Evolutionary conservation across 2,888 invertebrate genomes (phyloP), one percentile per base, ranked within the genome.

Genomic region (Lasius fuliginosus): DNA sequence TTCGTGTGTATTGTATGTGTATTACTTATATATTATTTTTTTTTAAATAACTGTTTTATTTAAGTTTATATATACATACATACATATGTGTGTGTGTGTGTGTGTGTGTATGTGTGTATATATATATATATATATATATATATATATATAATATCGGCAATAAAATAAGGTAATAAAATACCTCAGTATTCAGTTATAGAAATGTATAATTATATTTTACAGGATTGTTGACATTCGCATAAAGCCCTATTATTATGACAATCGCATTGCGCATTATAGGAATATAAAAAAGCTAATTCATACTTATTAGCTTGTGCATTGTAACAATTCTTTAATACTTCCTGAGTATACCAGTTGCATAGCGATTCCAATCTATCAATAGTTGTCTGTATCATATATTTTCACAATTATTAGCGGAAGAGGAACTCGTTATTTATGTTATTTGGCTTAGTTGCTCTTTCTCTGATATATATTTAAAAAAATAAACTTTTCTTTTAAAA

Each of bases 271-370:
- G 86, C n/a, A 64, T 74, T 49, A 36, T 73, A 68, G 67, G 88
- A 82, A 91, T 95, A 95, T 85, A 96, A 92, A 90, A 95, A 96
- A 53, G 96, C 95, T 76, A 96, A 91, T 92, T 96, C 96, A 86
- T 96, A 96, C 67, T 95, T 92, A 82, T 94, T 87, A 12, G 95
- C 94, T 88, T 94, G 92, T 8, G 93, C 92, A 85, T 95, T 93
- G 86, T 95, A 95, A 89, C 94, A 96, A 73, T 92, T 93, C 73
- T 95, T 92, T 85, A 95, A 91, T 75, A 95, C 92, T 62, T 92
- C 92, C 83, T 95, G 94, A 56, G 91, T 85, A 33, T 93, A 95
- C 96, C 96, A 96, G 53, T 95, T 91, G 90, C 96, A 96, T 33
- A 96, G 91, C 49, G 92, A 90, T 87, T 95, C 94, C 84, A 96